Percentiles rank a stretch among this genome's conserved stretches.
These are phyloP conservation scores for Hartigia nigra DNA, from an alignment of 2,888 invertebrate genomes.

Conservation along the genomic window DNA sequence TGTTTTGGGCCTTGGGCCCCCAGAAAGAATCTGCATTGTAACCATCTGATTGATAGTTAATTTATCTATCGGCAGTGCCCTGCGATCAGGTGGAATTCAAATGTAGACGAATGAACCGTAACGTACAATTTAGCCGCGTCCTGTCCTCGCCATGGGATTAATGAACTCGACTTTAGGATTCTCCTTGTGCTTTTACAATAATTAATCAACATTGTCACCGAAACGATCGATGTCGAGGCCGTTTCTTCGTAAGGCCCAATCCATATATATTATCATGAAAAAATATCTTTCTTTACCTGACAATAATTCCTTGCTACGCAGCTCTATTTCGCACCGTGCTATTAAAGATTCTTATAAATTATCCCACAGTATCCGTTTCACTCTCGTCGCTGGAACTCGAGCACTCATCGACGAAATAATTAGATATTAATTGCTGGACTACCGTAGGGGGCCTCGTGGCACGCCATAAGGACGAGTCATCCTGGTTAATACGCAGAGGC, in stretches of 20 bases:
- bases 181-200: neutral
- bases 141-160: neutral
- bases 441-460: constrained; percentile 45
- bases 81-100: constrained; percentile 21
- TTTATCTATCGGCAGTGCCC: constrained; percentile 18
- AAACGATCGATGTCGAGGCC: neutral
- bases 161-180: neutral
- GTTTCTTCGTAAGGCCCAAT: neutral
- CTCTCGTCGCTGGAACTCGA: constrained; percentile 31
- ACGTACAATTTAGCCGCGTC: neutral
- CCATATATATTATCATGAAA: neutral
- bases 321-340: neutral
- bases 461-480: constrained; percentile 45
- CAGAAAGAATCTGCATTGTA: constrained; percentile 11
- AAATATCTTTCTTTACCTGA: neutral
- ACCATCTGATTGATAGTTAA: constrained; percentile 24
- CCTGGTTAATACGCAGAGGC: constrained; percentile 47
- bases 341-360: neutral
- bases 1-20: constrained; percentile 20
- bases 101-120: constrained; percentile 18
- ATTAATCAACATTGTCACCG: neutral
- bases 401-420: constrained; percentile 56
- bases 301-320: neutral
- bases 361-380: constrained; percentile 46
- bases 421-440: constrained; percentile 57